Evolutionary conservation across 2,113 vertebrate genomes (phyloP), one percentile per base, ranked within the genome.

Genomic region (Fregata magnificens): DNA sequence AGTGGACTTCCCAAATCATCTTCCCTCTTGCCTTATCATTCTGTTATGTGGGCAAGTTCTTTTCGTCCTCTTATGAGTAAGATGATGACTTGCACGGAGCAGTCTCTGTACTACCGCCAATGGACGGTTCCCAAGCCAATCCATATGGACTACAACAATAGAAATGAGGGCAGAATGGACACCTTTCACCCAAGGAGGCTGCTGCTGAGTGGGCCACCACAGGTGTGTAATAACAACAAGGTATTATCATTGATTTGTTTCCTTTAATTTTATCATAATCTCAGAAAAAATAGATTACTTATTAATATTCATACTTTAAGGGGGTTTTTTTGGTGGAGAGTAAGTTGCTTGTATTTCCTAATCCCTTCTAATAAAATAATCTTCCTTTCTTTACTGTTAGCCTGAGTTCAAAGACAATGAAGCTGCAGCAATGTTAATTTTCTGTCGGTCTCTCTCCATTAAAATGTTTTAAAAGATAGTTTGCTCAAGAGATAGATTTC

Each of bases 11-110:
- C 99, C 34, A 99, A 99, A 71, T 99, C 99, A 7, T 99, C 99
- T 56, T 99, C 99, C 5, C 99, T 99, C 84, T 98, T 99, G 94
- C 99, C 99, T 16, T 98, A 99, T n/a, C 98, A 98, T 88, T 99
- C 98, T 1, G 99, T 99, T 26, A 98, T 98, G 81, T 99, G 99
- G 99, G 98, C 98, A 80, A 99, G 99, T 97, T 99, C 99, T 95
- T 99, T 99, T 95, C 99, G 99, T 29, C 99, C 99, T 11, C 97
- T 99, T 31, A 98, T 99, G 96, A 99, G 99, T 96, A 99, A 99
- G 96, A 99, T 99, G 97, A 99, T 99, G 99, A 99, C 99, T 3
- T 99, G 99, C 96, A 99, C 99, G 0, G 99, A 99, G 92, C 99
- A 99, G 98, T 99, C 99, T 6, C 98, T 99, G 7, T 99, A 99